phyloP scores from a whole-genome alignment of 1,140 invertebrate species.

The Oryzaephilus surinamensis region DNA sequence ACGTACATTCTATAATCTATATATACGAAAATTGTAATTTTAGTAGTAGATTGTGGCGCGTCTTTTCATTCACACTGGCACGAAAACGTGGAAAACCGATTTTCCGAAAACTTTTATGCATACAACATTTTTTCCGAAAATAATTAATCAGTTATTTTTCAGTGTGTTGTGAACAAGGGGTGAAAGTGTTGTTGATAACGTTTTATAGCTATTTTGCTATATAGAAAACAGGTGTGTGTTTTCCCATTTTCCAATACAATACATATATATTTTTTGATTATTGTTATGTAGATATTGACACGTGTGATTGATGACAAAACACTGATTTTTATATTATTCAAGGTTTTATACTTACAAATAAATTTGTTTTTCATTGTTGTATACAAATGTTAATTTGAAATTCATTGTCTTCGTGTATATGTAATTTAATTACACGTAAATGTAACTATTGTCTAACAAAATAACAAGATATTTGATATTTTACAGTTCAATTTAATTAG shows the following conservation, averaged over 20 bases:
- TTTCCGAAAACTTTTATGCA: not conserved
- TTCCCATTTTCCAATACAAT: slow-evolving; percentile 9
- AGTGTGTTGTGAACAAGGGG: not conserved
- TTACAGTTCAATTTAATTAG: slow-evolving; percentile 1
- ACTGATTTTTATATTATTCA: slow-evolving; percentile 8
- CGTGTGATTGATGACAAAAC: slow-evolving; percentile 11
- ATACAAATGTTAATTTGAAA: not conserved
- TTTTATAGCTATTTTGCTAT: too few relatives aligned
- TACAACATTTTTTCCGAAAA: not conserved
- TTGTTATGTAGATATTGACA: slow-evolving; percentile 6
- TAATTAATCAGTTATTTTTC: not conserved
- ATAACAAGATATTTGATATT: slow-evolving; percentile 2
- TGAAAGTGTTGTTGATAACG: too few relatives aligned
- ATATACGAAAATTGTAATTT: too few relatives aligned
- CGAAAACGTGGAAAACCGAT: not conserved
- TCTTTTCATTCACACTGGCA: not conserved
- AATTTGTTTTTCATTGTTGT: not conserved
- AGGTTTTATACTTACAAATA: slow-evolving; percentile 3
- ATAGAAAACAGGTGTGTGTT: slow-evolving; percentile 8
- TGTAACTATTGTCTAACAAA: slow-evolving; percentile 1
- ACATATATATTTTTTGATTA: slow-evolving; percentile 5
- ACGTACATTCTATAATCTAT: too few relatives aligned
- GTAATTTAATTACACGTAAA: not conserved
- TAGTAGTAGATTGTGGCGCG: not conserved
- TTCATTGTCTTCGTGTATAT: not conserved